Evolutionary conservation across 2,797 vertebrate species (phyloP).

Genomic region (Ptychadena robeensis): DNA sequence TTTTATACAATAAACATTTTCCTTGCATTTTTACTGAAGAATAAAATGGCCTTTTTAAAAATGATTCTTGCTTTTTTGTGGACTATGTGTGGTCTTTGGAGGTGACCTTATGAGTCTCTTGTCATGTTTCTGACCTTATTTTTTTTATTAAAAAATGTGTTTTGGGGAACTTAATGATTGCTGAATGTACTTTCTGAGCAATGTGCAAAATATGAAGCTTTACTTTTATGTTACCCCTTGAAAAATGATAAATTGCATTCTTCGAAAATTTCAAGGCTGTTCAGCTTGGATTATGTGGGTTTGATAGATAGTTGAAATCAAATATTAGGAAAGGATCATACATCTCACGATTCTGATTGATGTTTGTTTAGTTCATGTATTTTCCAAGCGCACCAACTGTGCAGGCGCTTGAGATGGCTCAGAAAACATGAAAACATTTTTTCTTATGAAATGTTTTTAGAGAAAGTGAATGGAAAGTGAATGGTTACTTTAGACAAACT

Average conservation of each 20-base stretch:
- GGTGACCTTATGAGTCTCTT: constrained; percentile 6
- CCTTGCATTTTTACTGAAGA: not conserved
- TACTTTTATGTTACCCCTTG: constrained; percentile 37
- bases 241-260: constrained; percentile 40
- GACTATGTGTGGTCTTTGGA: not conserved
- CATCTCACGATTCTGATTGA: constrained; percentile 56
- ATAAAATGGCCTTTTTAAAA: not conserved
- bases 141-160: constrained; percentile 9
- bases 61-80: not conserved
- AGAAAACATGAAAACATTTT: constrained; percentile 19
- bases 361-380: constrained; percentile 51
- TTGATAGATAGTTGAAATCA: constrained; percentile 57
- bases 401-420: constrained; percentile 18
- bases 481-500: not conserved
- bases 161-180: constrained; percentile 20
- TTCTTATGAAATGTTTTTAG: constrained; percentile 20
- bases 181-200: constrained; percentile 18
- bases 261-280: constrained; percentile 39
- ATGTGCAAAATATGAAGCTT: constrained; percentile 39
- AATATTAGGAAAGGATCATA: constrained; percentile 58
- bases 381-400: constrained; percentile 46
- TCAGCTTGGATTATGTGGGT: constrained; percentile 52
- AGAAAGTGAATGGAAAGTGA: not conserved
- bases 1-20: not conserved
- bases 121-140: not conserved